Conservation (phyloP, 2,888 invertebrate genomes). For the Sminthurinus aureus region DNA sequence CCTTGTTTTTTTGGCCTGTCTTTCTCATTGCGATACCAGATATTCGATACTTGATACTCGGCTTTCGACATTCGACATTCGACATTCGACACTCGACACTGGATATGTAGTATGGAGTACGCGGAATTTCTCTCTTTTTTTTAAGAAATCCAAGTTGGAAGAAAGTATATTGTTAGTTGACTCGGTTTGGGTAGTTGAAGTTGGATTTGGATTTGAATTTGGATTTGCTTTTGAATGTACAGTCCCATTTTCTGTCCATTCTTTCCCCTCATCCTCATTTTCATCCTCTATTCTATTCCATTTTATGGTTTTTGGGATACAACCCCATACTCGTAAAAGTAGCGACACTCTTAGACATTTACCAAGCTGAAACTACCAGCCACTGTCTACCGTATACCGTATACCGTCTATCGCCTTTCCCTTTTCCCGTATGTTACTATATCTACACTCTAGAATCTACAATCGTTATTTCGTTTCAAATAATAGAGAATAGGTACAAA, state of each 20-base stretch:
- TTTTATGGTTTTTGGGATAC: background rate
- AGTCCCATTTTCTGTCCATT: background rate
- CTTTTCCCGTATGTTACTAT: background rate
- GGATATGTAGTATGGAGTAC: no score
- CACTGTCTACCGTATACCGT: background rate
- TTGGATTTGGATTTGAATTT: no score
- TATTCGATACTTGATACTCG: no score
- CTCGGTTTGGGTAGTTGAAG: no score
- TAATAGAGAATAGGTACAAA: background rate
- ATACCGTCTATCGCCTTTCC: background rate
- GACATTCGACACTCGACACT: no score
- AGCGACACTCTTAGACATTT: background rate
- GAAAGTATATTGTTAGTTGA: no score
- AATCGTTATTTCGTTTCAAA: background rate
- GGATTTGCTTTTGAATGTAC: background rate
- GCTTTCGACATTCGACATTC: no score
- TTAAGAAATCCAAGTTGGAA: no score
- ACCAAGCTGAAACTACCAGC: conserved; percentile 7
- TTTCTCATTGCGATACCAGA: no score
- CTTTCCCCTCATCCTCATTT: background rate
- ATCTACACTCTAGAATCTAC: background rate
- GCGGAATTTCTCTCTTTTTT: no score
- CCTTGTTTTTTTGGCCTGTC: no score
- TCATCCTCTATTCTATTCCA: background rate
- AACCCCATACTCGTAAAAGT: background rate